Conservation (phyloP, 2,797 vertebrate genomes). For the Erpetoichthys calabaricus region DNA sequence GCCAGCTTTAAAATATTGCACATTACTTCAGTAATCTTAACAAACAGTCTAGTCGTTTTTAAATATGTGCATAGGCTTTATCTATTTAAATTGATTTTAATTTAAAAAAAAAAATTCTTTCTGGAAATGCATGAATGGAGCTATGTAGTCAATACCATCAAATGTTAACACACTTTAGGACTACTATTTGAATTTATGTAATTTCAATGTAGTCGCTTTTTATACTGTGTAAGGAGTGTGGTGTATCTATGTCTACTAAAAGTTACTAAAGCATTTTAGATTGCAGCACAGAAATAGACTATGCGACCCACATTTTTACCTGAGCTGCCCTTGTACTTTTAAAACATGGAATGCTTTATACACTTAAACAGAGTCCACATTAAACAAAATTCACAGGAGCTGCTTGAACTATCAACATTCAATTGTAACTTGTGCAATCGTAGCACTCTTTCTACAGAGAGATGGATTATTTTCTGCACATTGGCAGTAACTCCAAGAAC, state of each 20-base stretch:
- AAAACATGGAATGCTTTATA: slow-evolving; percentile 12
- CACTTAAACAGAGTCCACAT: slow-evolving; percentile 12
- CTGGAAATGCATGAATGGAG: too few species aligned
- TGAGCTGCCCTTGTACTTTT: slow-evolving; percentile 10
- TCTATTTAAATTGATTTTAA: too few species aligned
- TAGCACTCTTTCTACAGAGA: slow-evolving; percentile 10
- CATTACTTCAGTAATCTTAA: too few species aligned
- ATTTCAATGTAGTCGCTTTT: too few species aligned
- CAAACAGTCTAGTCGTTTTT: too few species aligned
- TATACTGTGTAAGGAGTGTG: neutral
- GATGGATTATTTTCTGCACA: slow-evolving; percentile 13
- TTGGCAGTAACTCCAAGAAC: slow-evolving; percentile 9
- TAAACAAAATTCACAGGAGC: slow-evolving; percentile 8
- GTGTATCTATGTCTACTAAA: slow-evolving; percentile 6
- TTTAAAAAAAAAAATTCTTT: too few species aligned
- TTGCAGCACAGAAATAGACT: slow-evolving; percentile 7
- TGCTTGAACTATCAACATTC: slow-evolving; percentile 5
- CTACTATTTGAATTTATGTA: too few species aligned
- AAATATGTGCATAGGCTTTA: too few species aligned
- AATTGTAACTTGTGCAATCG: slow-evolving; percentile 8
- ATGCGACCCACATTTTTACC: slow-evolving; percentile 4
- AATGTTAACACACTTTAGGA: too few species aligned
- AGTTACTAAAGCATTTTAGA: slow-evolving; percentile 13
- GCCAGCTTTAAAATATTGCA: too few species aligned
- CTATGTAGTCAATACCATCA: too few species aligned